Conservation (phyloP, 2,797 vertebrate species). For the Bryconaethiops microstoma region DNA sequence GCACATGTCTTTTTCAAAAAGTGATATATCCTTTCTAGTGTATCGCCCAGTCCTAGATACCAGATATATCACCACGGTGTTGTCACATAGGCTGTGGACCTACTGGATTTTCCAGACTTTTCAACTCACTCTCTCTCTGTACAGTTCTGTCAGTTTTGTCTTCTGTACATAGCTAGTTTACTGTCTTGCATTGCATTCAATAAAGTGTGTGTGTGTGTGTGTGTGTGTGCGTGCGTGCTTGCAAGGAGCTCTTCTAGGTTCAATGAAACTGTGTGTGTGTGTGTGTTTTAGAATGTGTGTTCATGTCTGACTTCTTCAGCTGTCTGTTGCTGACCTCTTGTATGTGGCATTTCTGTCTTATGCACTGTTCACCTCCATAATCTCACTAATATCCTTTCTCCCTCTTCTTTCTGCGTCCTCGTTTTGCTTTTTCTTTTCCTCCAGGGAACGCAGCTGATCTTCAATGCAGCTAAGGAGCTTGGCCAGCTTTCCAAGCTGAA, state of each 20-base stretch:
- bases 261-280: constrained; percentile 13
- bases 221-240: constrained; percentile 25
- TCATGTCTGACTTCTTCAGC: constrained; percentile 46
- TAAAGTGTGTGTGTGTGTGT: constrained; percentile 40
- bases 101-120: constrained; percentile 48
- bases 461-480: constrained; percentile 96
- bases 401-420: constrained; percentile 36
- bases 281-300: constrained; percentile 38
- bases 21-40: constrained; percentile 57
- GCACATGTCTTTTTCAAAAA: constrained; percentile 49
- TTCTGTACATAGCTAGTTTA: constrained; percentile 50
- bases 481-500: constrained; percentile 98
- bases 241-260: constrained; percentile 30
- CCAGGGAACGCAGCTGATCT: constrained; percentile 98
- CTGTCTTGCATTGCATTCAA: constrained; percentile 43
- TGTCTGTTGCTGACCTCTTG: constrained; percentile 62
- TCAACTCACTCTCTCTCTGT: constrained; percentile 53
- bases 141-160: constrained; percentile 41
- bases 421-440: constrained; percentile 35
- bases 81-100: constrained; percentile 48
- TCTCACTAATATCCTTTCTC: constrained; percentile 53
- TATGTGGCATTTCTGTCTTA: constrained; percentile 65
- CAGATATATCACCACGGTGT: constrained; percentile 58
- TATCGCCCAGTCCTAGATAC: constrained; percentile 58
- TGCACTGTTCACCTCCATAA: constrained; percentile 34